A percentile compares a stretch with the other conserved stretches of the same genome.
These are phyloP conservation scores for Lycorma delicatula DNA, from an alignment of 1,140 invertebrate species.

Conservation along the genomic window DNA sequence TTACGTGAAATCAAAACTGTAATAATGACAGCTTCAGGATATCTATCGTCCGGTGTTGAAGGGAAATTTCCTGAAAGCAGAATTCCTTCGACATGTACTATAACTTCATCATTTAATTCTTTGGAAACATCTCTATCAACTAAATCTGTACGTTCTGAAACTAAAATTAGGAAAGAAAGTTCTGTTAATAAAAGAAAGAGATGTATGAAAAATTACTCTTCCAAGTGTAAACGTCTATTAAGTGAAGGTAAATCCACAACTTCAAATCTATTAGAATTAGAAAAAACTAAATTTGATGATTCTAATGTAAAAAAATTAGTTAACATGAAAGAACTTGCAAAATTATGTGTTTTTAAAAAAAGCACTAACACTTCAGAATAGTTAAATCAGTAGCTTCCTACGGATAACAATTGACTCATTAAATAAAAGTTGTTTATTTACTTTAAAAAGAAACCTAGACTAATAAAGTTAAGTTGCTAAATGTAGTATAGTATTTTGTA, in stretches of 20 bases:
- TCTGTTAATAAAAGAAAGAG: no score
- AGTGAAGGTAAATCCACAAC: no score
- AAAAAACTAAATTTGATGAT: constrained; percentile 39
- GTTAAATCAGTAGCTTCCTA: no score
- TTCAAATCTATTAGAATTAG: constrained; percentile 42
- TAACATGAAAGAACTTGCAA: constrained; percentile 44
- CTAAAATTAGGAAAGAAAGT: constrained; percentile 43
- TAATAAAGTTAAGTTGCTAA: no score
- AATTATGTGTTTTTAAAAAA: no score
- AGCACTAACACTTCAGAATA: no score
- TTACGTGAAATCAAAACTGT: constrained; percentile 88
- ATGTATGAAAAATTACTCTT: no score
- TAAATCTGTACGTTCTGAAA: constrained; percentile 40
- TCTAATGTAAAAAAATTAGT: constrained; percentile 42
- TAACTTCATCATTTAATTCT: constrained; percentile 39
- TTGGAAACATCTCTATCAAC: constrained; percentile 45
- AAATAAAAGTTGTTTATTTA: no score
- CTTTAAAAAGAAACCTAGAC: no score
- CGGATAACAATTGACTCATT: no score
- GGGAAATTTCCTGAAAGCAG: constrained; percentile 82
- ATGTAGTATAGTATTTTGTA: no score
- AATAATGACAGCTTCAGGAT: constrained; percentile 90
- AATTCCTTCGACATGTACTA: constrained; percentile 50
- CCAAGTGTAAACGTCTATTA: no score
- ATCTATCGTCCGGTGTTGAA: constrained; percentile 81